A percentile compares a stretch with the other conserved stretches of the same genome.
Evolutionary conservation across 92 coral and sea anemone genomes (phyloP).

Genomic region (Heliopora coerulea): DNA sequence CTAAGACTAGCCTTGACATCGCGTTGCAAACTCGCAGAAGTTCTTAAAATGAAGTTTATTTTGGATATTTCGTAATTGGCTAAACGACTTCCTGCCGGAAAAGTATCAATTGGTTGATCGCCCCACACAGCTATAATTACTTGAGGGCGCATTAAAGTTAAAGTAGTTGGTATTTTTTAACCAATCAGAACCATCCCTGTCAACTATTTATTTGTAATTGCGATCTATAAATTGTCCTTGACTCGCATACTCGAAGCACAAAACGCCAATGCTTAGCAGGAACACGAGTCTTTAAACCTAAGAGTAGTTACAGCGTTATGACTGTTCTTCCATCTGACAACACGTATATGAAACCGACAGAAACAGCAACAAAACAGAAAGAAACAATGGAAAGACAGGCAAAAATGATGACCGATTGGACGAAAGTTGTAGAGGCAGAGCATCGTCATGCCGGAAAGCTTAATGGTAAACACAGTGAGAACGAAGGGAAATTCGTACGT

Average conservation of each 20-base stretch:
- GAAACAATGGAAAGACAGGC: neutral
- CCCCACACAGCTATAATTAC: constrained; percentile 44
- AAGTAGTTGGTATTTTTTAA: neutral
- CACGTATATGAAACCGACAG: neutral
- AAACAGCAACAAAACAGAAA: neutral
- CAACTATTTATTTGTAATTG: constrained; percentile 1
- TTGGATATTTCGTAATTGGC: constrained; percentile 42
- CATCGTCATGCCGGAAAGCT: constrained; percentile 3
- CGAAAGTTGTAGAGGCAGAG: constrained; percentile 1
- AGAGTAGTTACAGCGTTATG: constrained; percentile 7
- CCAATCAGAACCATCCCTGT: neutral
- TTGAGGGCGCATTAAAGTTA: constrained; percentile 1
- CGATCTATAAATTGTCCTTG: constrained; percentile 29
- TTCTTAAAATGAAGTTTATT: constrained; percentile 32
- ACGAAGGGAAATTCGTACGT: neutral
- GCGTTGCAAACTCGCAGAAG: neutral
- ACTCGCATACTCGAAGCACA: neutral
- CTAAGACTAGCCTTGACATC: neutral
- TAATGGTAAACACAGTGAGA: neutral
- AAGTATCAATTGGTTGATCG: constrained; percentile 25
- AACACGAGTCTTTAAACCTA: neutral
- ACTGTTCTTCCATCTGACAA: constrained; percentile 24
- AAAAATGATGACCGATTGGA: constrained; percentile 25
- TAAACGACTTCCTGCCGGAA: constrained; percentile 37
- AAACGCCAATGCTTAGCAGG: neutral